Evolutionary conservation across 2,797 vertebrate genomes (phyloP).

Genomic region (Peromyscus melanophrys): DNA sequence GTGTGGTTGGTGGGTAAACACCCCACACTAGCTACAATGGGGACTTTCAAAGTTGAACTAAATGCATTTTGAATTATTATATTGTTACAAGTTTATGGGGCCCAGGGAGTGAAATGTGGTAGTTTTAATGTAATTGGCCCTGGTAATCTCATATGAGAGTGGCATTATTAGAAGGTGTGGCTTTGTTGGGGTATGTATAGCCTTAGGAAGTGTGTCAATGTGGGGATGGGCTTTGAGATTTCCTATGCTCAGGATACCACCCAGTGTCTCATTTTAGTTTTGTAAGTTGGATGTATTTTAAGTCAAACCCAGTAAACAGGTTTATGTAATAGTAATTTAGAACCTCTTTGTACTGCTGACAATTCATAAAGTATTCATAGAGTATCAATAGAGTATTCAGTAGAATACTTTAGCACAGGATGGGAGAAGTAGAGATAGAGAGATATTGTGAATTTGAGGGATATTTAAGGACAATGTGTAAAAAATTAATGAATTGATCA

Average conservation of each 20-base stretch:
- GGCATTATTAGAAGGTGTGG: neutral
- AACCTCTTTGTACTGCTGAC: neutral
- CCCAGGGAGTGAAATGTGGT: neutral
- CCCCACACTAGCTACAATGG: neutral
- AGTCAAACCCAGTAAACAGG: neutral
- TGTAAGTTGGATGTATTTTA: constrained; percentile 11
- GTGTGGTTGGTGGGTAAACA: no score
- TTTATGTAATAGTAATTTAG: neutral
- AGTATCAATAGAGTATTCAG: neutral
- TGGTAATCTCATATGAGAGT: neutral
- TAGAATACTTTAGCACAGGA: neutral
- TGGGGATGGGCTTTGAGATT: neutral
- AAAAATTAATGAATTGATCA: constrained; percentile 1
- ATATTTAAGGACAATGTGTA: neutral
- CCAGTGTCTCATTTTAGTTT: neutral
- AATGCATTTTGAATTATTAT: neutral
- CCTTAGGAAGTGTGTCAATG: no score
- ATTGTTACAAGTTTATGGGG: neutral
- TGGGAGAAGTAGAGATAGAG: neutral
- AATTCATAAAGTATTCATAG: neutral
- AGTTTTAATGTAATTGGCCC: neutral
- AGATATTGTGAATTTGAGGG: constrained; percentile 11
- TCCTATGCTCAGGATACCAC: neutral
- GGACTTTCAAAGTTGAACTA: neutral
- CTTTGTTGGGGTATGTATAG: neutral